Evolutionary conservation across 2,888 invertebrate genomes (phyloP).

Genomic region (Tanypteryx hageni): DNA sequence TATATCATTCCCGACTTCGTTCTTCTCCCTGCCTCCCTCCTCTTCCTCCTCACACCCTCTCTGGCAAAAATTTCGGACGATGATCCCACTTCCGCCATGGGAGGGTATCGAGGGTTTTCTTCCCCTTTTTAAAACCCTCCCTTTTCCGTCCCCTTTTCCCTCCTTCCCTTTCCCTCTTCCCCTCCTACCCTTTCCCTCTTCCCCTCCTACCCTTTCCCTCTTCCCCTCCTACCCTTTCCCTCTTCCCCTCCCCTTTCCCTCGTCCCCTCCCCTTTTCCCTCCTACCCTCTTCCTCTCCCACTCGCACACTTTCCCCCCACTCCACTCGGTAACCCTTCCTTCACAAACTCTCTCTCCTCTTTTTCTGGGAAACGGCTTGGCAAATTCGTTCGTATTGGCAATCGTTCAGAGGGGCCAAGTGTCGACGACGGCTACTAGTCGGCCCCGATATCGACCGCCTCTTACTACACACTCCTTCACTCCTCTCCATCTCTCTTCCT

Average conservation of each 20-base stretch:
- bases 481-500: background rate
- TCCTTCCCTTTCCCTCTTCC: background rate
- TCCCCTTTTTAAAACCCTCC: background rate
- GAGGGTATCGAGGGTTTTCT: background rate
- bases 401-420: constrained; percentile 40
- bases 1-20: background rate
- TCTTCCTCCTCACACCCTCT: background rate
- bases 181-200: background rate
- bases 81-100: constrained; percentile 46
- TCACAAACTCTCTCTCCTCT: background rate
- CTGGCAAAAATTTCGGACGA: constrained; percentile 19
- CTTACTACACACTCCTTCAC: background rate
- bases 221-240: background rate
- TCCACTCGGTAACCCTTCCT: background rate
- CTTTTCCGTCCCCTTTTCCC: background rate
- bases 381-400: constrained; percentile 60
- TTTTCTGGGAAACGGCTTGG: background rate
- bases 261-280: background rate
- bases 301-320: background rate
- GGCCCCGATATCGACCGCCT: constrained; percentile 57
- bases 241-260: background rate
- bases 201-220: too few species aligned
- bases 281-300: background rate
- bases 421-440: constrained; percentile 58
- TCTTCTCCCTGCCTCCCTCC: background rate